These are phyloP conservation scores for Sturnira hondurensis DNA, from an alignment of 2,113 vertebrate genomes.

Conservation along the genomic window DNA sequence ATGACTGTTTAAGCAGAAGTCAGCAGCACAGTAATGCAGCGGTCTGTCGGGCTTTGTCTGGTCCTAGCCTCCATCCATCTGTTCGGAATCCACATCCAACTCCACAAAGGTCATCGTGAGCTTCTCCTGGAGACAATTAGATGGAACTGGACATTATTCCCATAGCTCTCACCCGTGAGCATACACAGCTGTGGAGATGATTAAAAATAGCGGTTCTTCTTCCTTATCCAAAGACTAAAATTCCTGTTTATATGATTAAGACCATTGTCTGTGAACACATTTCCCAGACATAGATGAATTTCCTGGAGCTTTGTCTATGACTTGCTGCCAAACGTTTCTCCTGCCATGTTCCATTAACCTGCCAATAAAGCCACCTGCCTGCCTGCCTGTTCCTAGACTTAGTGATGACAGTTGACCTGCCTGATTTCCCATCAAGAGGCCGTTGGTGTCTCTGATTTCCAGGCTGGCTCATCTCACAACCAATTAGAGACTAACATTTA, in stretches of 20 bases:
- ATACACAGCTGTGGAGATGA: background rate
- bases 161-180: background rate
- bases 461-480: background rate
- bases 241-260: background rate
- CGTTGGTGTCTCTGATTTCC: background rate
- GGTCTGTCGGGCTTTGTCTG: conserved; percentile 35
- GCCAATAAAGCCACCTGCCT: conserved; percentile 65
- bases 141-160: background rate
- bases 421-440: background rate
- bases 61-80: conserved; percentile 39
- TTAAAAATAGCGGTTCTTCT: conserved; percentile 4
- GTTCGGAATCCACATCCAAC: conserved; percentile 22
- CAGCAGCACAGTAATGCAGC: background rate
- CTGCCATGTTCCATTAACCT: background rate
- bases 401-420: conserved; percentile 21
- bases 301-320: background rate
- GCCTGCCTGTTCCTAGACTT: conserved; percentile 25
- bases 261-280: background rate
- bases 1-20: conserved; percentile 29
- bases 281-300: conserved; percentile 40
- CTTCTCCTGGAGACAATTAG: background rate
- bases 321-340: conserved; percentile 51
- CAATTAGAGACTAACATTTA: background rate
- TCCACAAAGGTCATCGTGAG: background rate
- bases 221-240: conserved; percentile 3